A percentile compares a stretch with the other conserved stretches of the same genome.
Conservation (phyloP, 1,140 invertebrate genomes). For the Cotesia glomerata region DNA sequence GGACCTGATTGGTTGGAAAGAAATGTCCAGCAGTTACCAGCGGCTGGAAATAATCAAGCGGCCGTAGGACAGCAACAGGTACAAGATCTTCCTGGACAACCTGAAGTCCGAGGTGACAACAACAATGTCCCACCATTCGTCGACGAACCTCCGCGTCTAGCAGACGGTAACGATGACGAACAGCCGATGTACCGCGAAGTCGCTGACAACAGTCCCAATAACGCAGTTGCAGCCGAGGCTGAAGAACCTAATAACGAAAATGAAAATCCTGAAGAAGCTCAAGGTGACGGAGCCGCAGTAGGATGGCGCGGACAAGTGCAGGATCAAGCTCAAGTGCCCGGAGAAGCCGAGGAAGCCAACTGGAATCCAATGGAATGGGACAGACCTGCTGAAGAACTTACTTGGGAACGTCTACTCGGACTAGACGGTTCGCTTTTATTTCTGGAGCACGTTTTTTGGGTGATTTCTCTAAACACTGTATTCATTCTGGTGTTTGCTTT, state of each 20-base stretch:
- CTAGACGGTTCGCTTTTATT: slow-evolving; percentile 97
- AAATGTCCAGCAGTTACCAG: slow-evolving; percentile 58
- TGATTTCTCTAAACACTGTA: slow-evolving; percentile 94
- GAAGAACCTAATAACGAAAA: slow-evolving; percentile 52
- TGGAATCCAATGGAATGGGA: slow-evolving; percentile 99
- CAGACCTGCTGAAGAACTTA: slow-evolving; percentile 94
- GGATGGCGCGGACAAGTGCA: slow-evolving; percentile 41
- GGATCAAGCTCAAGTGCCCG: slow-evolving; percentile 59
- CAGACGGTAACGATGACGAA: slow-evolving; percentile 26
- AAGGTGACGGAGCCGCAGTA: slow-evolving; percentile 43
- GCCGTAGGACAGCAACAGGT: slow-evolving; percentile 38
- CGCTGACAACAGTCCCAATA: slow-evolving; percentile 37
- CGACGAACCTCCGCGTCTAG: slow-evolving; percentile 43
- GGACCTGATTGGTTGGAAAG: slow-evolving; percentile 93
- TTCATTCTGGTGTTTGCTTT: slow-evolving; percentile 94
- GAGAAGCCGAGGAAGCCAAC: slow-evolving; percentile 84
- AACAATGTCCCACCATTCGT: slow-evolving; percentile 60
- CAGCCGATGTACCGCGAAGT: slow-evolving; percentile 36
- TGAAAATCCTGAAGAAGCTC: slow-evolving; percentile 52
- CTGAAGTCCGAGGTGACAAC: slow-evolving; percentile 51
- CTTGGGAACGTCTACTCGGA: slow-evolving; percentile 95
- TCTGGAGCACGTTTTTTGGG: slow-evolving; percentile 99
- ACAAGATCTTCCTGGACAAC: slow-evolving; percentile 41
- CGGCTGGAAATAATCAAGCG: slow-evolving; percentile 47
- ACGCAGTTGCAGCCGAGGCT: slow-evolving; percentile 26